phyloP scores from a whole-genome alignment of 2,797 vertebrate species.

The Yasuhikotakia modesta region DNA sequence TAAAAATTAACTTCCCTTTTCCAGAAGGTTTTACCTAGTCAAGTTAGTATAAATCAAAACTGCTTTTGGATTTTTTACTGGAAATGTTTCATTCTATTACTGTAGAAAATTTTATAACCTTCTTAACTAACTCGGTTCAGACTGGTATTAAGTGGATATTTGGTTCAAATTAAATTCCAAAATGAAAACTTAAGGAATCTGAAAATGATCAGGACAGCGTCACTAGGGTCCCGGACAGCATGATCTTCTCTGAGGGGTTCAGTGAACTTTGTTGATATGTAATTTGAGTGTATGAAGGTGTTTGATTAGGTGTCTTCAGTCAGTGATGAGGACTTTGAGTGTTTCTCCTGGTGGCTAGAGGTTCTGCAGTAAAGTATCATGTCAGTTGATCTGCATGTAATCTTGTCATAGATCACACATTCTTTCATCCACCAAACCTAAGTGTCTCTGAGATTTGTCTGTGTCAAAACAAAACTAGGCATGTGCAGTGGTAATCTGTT shows the following conservation, averaged over 20 bases:
- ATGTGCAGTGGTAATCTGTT: neutral
- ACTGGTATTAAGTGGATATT: neutral
- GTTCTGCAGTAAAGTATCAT: neutral
- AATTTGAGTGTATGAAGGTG: neutral
- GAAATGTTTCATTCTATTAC: neutral
- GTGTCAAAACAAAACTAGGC: neutral
- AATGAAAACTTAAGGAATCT: neutral
- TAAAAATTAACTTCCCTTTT: neutral
- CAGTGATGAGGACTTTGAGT: neutral
- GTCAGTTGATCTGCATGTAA: neutral
- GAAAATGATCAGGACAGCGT: neutral
- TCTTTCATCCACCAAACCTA: neutral
- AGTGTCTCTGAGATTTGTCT: neutral
- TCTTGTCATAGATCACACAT: neutral
- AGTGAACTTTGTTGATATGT: neutral
- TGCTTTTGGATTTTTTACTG: neutral
- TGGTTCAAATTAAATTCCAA: neutral
- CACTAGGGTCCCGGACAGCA: neutral
- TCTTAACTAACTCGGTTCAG: too few relatives aligned
- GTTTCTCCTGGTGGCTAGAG: neutral
- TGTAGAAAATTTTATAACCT: neutral
- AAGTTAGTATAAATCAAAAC: neutral
- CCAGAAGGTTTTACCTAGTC: neutral
- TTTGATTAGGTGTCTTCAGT: neutral
- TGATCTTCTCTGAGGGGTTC: neutral